Evolutionary conservation across 1,140 invertebrate genomes (phyloP), one percentile per base, ranked within the genome.

Genomic region (Lepidurus couesii): DNA sequence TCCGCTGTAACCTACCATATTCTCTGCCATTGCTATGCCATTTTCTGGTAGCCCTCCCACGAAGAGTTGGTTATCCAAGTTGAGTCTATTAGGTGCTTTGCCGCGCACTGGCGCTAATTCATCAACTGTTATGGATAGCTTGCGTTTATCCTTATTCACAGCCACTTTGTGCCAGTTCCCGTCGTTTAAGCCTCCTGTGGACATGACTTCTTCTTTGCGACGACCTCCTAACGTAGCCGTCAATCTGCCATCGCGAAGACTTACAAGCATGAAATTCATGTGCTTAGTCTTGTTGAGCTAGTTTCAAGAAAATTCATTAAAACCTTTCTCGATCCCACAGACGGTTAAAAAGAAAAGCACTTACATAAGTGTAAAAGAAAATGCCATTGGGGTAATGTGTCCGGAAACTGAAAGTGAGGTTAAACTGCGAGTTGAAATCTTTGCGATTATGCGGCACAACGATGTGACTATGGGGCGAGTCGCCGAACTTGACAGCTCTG

Each of bases 301-400:
- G 44, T 74, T 43, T 45, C 76, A 76, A 44, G 53, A 78, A 78
- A 42, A 80, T 74, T 2, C 11, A n/a, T 24, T 42, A 34, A 34
- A 75, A n/a, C 16, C 3, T n/a, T 75, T 53, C 76, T 21, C 43
- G 43, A 42, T 75, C 7, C 24, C 7, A 16, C n/a, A 42, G 7
- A 7, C 2, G 24, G n/a, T 73, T 24, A 73, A 73, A 5, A n/a
- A n/a, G 13, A 21, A 75, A n/a, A 43, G 10, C 24, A 24, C 43
- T 75, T 43, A 75, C 74, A 24, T 75, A 75, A 21, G n/a, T 77
- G 1, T 65, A 43, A 75, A 44, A 74, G 7, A 97, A 84, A 77
- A 96, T 84, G 47, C 95, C 95, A 82, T 95, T 91, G 0, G 90
- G 89, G 84, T 95, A 93, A 82, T 92, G 95, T 0, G 95, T 96